phyloP scores from a whole-genome alignment of 53 echinoderm and acorn worm species.

The Holothuria scabra region DNA sequence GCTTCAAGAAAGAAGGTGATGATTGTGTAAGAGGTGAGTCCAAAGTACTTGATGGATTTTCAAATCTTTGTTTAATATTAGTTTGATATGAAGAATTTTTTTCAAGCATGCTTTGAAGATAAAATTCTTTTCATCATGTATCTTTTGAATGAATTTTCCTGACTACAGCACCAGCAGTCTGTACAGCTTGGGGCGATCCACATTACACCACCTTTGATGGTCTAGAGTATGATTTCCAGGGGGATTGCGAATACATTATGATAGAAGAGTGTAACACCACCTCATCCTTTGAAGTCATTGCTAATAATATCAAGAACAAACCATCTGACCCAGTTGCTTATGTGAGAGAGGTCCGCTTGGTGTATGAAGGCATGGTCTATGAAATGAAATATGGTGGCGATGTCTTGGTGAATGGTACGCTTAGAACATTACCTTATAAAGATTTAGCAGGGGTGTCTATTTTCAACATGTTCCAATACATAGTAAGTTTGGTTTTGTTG shows the following conservation, averaged over 20 bases:
- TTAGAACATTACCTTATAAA: slow-evolving; percentile 32
- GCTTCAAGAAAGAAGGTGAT: no score
- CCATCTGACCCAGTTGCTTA: slow-evolving; percentile 58
- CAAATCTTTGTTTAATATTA: no score
- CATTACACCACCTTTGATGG: slow-evolving; percentile 78
- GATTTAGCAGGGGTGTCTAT: slow-evolving; percentile 55
- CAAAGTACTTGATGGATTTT: neutral
- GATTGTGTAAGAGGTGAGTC: no score
- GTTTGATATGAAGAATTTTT: no score
- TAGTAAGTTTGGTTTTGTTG: slow-evolving; percentile 79
- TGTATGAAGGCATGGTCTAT: slow-evolving; percentile 33
- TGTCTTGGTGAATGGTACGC: slow-evolving; percentile 58
- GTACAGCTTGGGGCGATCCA: slow-evolving; percentile 75
- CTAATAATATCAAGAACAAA: slow-evolving; percentile 62
- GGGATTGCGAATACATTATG: slow-evolving; percentile 76
- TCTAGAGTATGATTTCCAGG: slow-evolving; percentile 66
- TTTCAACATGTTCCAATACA: slow-evolving; percentile 33
- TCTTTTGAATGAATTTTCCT: no score
- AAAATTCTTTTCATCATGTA: no score
- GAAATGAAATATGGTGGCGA: slow-evolving; percentile 39
- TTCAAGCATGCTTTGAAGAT: no score
- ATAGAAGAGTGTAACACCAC: slow-evolving; percentile 53
- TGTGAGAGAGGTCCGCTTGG: slow-evolving; percentile 48
- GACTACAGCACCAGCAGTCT: slow-evolving; percentile 31
- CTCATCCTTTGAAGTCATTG: slow-evolving; percentile 56